A percentile compares a stretch with the other conserved stretches of the same genome.
Evolutionary conservation across 2,113 vertebrate genomes (phyloP).

Genomic region (Taxidea taxus): DNA sequence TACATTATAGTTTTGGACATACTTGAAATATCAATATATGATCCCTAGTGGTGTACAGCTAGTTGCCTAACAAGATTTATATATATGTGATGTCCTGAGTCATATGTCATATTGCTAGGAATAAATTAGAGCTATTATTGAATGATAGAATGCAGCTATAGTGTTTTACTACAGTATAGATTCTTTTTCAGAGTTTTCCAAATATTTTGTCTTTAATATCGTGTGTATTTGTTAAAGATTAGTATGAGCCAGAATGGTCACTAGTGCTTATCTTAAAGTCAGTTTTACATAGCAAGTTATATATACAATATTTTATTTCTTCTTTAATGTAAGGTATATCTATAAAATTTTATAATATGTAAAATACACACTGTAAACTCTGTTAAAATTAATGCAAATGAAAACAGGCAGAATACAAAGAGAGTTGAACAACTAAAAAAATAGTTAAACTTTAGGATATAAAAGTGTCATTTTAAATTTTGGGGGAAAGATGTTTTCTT

Average conservation of each 20-base stretch:
- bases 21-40: not conserved
- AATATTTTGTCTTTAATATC: constrained; percentile 7
- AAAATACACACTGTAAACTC: not conserved
- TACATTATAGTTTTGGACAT: not conserved
- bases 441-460: not conserved
- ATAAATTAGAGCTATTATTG: not conserved
- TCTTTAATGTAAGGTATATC: not conserved
- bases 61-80: not conserved
- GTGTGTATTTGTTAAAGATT: not conserved
- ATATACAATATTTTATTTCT: not conserved
- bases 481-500: not conserved
- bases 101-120: not conserved
- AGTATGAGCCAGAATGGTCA: not conserved
- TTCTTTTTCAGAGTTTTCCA: constrained; percentile 12
- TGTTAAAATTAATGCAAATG: not conserved
- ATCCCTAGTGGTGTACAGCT: not conserved
- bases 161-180: not conserved
- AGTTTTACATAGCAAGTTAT: not conserved
- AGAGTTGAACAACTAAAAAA: not conserved
- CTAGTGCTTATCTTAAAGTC: not conserved
- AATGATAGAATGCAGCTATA: not conserved
- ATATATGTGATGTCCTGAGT: not conserved
- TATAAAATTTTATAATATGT: not conserved
- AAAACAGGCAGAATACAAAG: not conserved
- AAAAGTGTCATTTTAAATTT: not conserved